Evolutionary conservation across 2,113 vertebrate genomes (phyloP), one percentile per base, ranked within the genome.

Genomic region (Toxotes jaculatrix): DNA sequence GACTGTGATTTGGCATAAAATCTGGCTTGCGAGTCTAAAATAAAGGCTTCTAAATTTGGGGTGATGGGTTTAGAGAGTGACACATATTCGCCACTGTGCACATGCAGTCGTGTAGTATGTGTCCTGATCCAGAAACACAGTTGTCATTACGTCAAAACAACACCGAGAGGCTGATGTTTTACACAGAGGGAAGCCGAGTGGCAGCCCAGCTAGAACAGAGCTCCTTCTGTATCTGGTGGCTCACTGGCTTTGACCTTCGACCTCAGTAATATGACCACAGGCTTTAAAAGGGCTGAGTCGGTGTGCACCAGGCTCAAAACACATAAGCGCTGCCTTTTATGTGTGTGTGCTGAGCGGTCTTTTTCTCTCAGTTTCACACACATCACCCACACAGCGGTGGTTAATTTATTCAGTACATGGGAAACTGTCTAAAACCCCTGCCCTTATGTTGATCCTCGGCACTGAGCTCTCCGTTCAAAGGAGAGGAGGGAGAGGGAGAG

Each of bases 221-320:
- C 55, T 40, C 73, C 82, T 69, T 84, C 84, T 91, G 78, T 92
- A 31, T 81, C 12, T 57, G 67, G 73, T 53, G 78, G 73, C 87
- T 87, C 72, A 71, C 84, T 87, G 85, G 84, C 74, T 80, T 68
- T 83, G 85, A 88, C 89, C 90, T 82, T 40, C 88, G 66, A 93
- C 85, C 86, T 56, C 9, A 49, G 88, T 90, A 91, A 89, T 66
- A 89, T 42, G 79, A 91, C 87, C 83, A 80, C 66, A 57, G 68
- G 82, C 86, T 85, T 63, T 76, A 53, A 59, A 59, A 60, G 69
- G 66, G 81, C 80, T 3, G 70, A 83, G 80, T 43, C 77, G 55
- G 38, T 72, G 79, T 13, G 68, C 19, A 1, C 74, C 64, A 36
- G 68, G 55, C 70, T 53, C 34, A 45, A 75, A 57, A 78, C 82